Evolutionary conservation across 2,797 vertebrate genomes (phyloP).

Genomic region (Tokudaia muenninki): DNA sequence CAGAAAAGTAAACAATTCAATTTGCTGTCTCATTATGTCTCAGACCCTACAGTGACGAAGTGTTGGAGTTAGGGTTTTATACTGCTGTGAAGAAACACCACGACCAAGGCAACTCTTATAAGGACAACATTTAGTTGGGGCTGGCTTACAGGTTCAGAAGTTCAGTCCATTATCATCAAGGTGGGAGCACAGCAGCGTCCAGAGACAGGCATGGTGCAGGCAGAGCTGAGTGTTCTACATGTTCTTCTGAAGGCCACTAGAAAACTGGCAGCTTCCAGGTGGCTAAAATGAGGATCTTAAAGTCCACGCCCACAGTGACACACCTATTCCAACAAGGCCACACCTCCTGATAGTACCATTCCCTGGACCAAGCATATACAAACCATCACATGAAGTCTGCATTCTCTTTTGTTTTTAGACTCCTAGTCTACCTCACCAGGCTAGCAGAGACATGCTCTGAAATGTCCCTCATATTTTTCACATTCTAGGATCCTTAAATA

Average conservation of each 20-base stretch:
- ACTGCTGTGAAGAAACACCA: neutral
- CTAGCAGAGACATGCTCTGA: neutral
- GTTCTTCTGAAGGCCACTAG: neutral
- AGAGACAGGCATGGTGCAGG: neutral
- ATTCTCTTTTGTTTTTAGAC: neutral
- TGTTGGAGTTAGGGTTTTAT: neutral
- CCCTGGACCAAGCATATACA: neutral
- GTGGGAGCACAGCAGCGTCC: neutral
- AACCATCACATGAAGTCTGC: neutral
- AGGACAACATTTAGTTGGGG: neutral
- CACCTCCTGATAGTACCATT: neutral
- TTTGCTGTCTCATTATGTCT: neutral
- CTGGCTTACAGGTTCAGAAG: neutral
- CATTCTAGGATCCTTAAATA: neutral
- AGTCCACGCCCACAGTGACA: neutral
- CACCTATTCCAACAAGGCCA: too few relatives aligned
- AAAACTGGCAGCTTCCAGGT: neutral
- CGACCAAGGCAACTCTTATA: neutral
- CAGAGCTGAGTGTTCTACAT: neutral
- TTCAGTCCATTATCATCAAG: neutral
- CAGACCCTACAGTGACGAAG: neutral
- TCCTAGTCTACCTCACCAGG: neutral
- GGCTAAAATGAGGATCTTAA: neutral
- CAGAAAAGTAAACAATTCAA: neutral
- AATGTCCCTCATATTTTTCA: neutral